Base-by-base conservation (phyloP, 2,888 invertebrate genomes). In the Palloptera scutellata region DNA sequence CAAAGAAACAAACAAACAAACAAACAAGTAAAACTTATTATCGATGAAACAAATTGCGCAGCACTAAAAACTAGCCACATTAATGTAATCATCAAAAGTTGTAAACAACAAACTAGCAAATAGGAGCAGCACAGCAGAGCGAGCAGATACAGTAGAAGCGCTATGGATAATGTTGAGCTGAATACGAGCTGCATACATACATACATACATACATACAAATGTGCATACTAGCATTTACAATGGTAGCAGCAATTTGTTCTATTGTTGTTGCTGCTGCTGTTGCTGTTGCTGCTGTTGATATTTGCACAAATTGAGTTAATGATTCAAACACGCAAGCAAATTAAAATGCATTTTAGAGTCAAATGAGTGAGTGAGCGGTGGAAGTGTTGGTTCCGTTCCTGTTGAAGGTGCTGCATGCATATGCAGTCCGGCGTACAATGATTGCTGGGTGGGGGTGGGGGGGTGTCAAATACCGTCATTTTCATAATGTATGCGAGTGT, bases 41-140 rank as follows among this genome's bases (percentile, higher is more conserved):
- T 74, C 73, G 74, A 74, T 67, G 74, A 74, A 74, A 74, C 74
- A 74, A 74, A 72, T 73, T 74, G 69, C 63, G 66, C 69, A 63
- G 67, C 60, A 69, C 70, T 65, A 68, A 68, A 64, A 68, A 67
- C 71, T 68, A 67, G 68, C 60, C 60, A 72, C 61, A 70, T 72
- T 72, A 71, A 72, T 67, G 70, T 67, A 73, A 72, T 73, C 67
- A 71, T 66, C 54, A 30, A 62, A 68, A 70, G 60, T 61, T 64
- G 65, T 64, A 58, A 61, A 53, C 62, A 68, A 55, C 64, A 52
- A 63, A 67, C 63, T 45, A 60, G 19, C 63, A n/a, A 45, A 48
- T n/a, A 30, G 51, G 20, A 15, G 17, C 42, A 42, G 6, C n/a
- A n/a, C n/a, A n/a, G n/a, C n/a, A n/a, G n/a, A n/a, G n/a, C n/a